phyloP scores from a whole-genome alignment of 2,888 invertebrate species.

The Ormia ochracea region DNA sequence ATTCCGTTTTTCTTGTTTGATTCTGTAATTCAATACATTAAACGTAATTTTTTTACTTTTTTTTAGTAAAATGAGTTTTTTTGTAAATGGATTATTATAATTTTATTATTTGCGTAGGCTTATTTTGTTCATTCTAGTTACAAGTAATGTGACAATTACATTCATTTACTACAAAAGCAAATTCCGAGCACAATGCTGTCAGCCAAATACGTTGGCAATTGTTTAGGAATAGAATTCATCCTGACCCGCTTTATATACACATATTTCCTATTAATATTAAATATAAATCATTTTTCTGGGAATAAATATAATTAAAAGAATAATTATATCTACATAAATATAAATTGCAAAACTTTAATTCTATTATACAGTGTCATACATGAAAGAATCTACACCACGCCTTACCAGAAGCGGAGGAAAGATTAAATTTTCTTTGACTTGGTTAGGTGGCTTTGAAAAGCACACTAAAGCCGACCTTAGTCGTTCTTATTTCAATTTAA shows the following conservation, averaged over 20 bases:
- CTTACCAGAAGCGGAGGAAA: too few relatives aligned
- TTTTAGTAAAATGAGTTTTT: not conserved
- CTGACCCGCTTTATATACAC: not conserved
- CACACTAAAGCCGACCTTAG: too few relatives aligned
- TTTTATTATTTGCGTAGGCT: not conserved
- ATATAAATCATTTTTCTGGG: too few relatives aligned
- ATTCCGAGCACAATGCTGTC: not conserved
- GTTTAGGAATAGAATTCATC: not conserved
- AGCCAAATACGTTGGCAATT: not conserved
- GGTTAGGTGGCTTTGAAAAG: too few relatives aligned
- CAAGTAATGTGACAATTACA: not conserved
- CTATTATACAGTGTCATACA: too few relatives aligned
- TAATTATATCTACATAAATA: too few relatives aligned
- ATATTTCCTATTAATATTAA: not conserved
- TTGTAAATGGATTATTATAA: not conserved
- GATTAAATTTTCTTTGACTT: too few relatives aligned
- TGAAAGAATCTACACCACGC: too few relatives aligned
- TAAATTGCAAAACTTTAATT: too few relatives aligned
- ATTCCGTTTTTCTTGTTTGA: too few relatives aligned
- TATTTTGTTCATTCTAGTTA: not conserved
- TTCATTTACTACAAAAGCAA: not conserved
- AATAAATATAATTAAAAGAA: too few relatives aligned
- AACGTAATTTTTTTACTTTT: not conserved
- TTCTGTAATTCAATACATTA: not conserved
- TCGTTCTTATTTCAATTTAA: too few relatives aligned